Evolutionary conservation across 92 coral and sea anemone genomes (phyloP).

Genomic region (Palythoa grandiflora): DNA sequence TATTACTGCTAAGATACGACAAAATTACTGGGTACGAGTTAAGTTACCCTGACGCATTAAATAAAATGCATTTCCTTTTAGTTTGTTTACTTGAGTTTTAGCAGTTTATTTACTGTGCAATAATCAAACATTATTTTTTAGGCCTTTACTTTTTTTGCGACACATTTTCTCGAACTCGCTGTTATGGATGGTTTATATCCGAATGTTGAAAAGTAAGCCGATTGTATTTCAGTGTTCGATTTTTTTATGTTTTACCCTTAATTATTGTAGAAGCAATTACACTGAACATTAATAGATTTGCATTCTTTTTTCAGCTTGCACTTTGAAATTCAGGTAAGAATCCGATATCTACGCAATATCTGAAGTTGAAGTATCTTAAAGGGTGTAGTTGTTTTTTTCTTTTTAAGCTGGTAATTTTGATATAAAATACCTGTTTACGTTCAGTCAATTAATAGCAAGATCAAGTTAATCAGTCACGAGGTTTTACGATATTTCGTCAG

Average conservation of each 20-base stretch:
- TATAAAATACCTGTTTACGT: too few relatives aligned
- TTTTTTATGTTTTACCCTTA: not conserved
- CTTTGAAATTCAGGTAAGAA: slow-evolving; percentile 90
- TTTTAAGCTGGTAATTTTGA: not conserved
- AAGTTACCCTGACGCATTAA: too few relatives aligned
- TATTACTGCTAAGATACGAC: too few relatives aligned
- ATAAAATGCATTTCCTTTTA: not conserved
- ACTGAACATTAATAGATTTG: not conserved
- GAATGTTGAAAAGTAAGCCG: slow-evolving; percentile 93
- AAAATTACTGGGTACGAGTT: too few relatives aligned
- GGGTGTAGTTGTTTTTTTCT: not conserved
- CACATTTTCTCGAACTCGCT: slow-evolving; percentile 93
- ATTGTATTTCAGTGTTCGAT: not conserved
- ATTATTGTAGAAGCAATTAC: not conserved
- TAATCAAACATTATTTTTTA: not conserved
- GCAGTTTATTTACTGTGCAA: not conserved
- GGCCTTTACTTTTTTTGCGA: slow-evolving; percentile 98
- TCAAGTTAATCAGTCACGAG: too few relatives aligned
- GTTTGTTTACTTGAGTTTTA: not conserved
- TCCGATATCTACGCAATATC: not conserved
- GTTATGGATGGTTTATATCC: slow-evolving; percentile 93
- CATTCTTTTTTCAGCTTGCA: slow-evolving; percentile 74
- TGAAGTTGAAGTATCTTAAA: not conserved
- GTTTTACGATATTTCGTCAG: too few relatives aligned
- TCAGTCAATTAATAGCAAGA: too few relatives aligned